Percentiles rank a stretch among this genome's conserved stretches.
Evolutionary conservation across 2,797 vertebrate species (phyloP).

Genomic region (Tapirus indicus): DNA sequence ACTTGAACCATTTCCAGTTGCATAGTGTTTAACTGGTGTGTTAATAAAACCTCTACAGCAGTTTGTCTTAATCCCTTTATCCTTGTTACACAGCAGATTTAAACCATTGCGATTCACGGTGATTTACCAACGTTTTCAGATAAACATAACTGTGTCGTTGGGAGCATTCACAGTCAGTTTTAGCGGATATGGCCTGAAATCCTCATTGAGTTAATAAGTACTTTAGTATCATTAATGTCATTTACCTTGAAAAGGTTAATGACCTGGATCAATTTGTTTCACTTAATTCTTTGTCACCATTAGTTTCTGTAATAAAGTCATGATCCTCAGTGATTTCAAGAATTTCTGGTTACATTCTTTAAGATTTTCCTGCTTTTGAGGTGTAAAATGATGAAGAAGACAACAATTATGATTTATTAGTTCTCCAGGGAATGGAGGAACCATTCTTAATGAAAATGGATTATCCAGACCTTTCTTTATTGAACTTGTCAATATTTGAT

Average conservation of each 20-base stretch:
- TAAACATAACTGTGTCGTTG: neutral
- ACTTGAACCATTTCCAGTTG: conserved; percentile 46
- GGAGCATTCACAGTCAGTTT: neutral
- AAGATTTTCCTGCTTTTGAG: conserved; percentile 80
- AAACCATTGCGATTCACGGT: neutral
- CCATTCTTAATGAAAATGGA: conserved; percentile 80
- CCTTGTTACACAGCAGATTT: conserved; percentile 53
- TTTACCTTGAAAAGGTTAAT: conserved; percentile 79
- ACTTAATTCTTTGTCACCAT: conserved; percentile 81
- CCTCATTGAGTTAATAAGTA: conserved; percentile 66
- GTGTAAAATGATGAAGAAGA: conserved; percentile 80
- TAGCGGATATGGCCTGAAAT: conserved; percentile 50
- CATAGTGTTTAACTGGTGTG: conserved; percentile 52
- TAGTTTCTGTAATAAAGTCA: conserved; percentile 88
- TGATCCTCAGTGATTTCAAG: conserved; percentile 91
- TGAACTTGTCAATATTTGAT: conserved; percentile 82
- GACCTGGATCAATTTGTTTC: conserved; percentile 82
- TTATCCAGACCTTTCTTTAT: conserved; percentile 65
- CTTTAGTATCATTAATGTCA: conserved; percentile 67
- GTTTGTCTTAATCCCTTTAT: conserved; percentile 49
- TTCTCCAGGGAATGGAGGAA: conserved; percentile 73
- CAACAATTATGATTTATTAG: conserved; percentile 78
- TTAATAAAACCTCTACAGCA: conserved; percentile 34
- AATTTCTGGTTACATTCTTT: conserved; percentile 80
- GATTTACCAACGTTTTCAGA: neutral